Percentiles rank a stretch among this genome's conserved stretches.
These are phyloP conservation scores for Muscicapa comitata DNA, from an alignment of 2,797 vertebrate species.

Conservation along the genomic window DNA sequence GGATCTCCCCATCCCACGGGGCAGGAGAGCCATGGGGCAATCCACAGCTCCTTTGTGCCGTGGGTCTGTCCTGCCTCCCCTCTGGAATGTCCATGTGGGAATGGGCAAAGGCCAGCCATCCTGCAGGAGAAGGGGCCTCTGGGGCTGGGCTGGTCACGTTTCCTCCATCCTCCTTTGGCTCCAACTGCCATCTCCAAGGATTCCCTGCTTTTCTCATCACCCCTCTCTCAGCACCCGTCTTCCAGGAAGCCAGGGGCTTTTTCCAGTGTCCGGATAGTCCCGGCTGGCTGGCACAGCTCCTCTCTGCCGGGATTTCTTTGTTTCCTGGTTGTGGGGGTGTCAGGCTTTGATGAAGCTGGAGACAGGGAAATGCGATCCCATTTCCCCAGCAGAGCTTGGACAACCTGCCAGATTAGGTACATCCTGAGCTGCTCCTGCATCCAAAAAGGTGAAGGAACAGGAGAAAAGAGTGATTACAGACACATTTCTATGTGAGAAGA, in stretches of 20 bases:
- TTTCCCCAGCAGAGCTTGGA: neutral
- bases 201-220: slow-evolving; percentile 41
- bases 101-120: neutral
- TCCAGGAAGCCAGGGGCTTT: neutral
- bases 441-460: neutral
- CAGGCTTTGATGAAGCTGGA: neutral
- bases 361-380: neutral
- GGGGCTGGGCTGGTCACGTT: rapidly evolving
- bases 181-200: rapidly evolving
- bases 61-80: rapidly evolving
- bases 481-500: slow-evolving; percentile 4
- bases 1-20: rapidly evolving
- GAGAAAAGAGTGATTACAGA: neutral
- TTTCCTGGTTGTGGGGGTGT: neutral
- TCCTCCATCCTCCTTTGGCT: neutral
- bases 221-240: neutral
- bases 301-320: neutral
- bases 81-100: neutral
- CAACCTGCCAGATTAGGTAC: neutral
- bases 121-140: neutral
- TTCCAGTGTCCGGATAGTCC: neutral
- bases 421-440: neutral
- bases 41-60: neutral
- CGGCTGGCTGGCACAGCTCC: neutral
- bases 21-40: neutral